A percentile compares a stretch with the other conserved stretches of the same genome.
Evolutionary conservation across 2,888 invertebrate genomes (phyloP).

Genomic region (Amphimallon solstitiale): DNA sequence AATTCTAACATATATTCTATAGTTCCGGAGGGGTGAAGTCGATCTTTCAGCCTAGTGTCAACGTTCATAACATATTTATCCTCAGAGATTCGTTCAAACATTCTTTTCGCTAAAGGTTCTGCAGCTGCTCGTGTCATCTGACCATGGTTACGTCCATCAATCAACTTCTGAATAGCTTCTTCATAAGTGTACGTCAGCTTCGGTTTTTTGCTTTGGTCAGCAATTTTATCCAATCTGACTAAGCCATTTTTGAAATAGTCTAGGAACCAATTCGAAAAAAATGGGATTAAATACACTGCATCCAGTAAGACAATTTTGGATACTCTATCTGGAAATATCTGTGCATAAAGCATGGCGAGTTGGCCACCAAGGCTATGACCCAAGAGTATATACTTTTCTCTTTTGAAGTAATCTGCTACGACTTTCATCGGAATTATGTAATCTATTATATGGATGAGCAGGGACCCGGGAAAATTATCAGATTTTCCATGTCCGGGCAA

Average conservation of each 20-base stretch:
- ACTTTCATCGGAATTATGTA: conserved; percentile 58
- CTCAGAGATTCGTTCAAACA: conserved; percentile 29
- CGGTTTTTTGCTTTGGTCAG: neutral
- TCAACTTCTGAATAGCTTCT: conserved; percentile 33
- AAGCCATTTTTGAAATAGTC: neutral
- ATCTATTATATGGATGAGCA: conserved; percentile 54
- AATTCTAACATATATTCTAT: conserved; percentile 11
- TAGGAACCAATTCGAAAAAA: conserved; percentile 14
- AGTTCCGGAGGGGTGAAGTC: conserved; percentile 20
- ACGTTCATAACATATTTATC: conserved; percentile 32
- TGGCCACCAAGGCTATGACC: conserved; percentile 55
- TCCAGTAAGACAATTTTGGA: conserved; percentile 34
- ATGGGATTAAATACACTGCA: conserved; percentile 21
- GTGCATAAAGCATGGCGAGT: conserved; percentile 27
- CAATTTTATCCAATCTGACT: conserved; percentile 7
- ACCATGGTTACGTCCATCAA: conserved; percentile 18
- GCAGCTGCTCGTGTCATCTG: conserved; percentile 31
- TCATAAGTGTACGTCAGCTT: conserved; percentile 27
- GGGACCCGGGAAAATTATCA: conserved; percentile 63
- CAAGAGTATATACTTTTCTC: conserved; percentile 55
- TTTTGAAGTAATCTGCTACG: conserved; percentile 54
- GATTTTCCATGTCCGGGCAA: conserved; percentile 72
- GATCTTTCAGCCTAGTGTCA: conserved; percentile 30
- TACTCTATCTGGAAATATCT: conserved; percentile 32
- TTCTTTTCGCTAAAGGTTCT: conserved; percentile 30